A percentile compares a stretch with the other conserved stretches of the same genome.
Evolutionary conservation across 2,888 invertebrate genomes (phyloP).

Genomic region (Drosophila acutilabella): DNA sequence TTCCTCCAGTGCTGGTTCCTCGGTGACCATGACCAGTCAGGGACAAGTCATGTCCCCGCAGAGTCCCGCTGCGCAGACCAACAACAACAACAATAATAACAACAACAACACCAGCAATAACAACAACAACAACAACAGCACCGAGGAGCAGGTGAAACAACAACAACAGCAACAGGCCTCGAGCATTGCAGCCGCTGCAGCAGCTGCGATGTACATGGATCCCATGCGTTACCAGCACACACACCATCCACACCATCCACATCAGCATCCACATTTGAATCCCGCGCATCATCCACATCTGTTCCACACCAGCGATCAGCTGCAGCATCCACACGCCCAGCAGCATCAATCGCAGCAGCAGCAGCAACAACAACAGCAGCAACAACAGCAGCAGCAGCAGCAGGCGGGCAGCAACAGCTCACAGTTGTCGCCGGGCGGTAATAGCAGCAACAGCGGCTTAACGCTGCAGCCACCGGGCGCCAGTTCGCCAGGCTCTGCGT

Average conservation of each 20-base stretch:
- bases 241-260: slow-evolving; percentile 80
- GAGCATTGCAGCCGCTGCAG: slow-evolving; percentile 85
- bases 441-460: slow-evolving; percentile 76
- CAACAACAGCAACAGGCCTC: slow-evolving; percentile 82
- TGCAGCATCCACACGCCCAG: slow-evolving; percentile 81
- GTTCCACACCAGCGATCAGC: slow-evolving; percentile 84
- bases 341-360: slow-evolving; percentile 41
- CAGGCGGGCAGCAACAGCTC: slow-evolving; percentile 61
- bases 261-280: slow-evolving; percentile 85
- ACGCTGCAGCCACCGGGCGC: slow-evolving; percentile 81
- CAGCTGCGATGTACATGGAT: slow-evolving; percentile 85
- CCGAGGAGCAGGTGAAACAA: slow-evolving; percentile 79
- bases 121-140: slow-evolving; percentile 79
- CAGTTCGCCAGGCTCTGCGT: slow-evolving; percentile 79
- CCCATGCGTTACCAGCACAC: slow-evolving; percentile 85
- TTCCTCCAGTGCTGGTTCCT: slow-evolving; percentile 84
- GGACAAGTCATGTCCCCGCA: slow-evolving; percentile 84
- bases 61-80: slow-evolving; percentile 81
- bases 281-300: slow-evolving; percentile 84
- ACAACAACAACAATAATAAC: slow-evolving; percentile 77
- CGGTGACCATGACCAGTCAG: slow-evolving; percentile 84
- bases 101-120: slow-evolving; percentile 59
- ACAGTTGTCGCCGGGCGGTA: slow-evolving; percentile 80
- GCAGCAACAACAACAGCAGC: slow-evolving; percentile 28
- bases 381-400: slow-evolving; percentile 28